Percentiles rank a stretch among this genome's conserved stretches.
These are phyloP conservation scores for Anseranas semipalmata DNA, from an alignment of 2,113 vertebrate genomes.

Conservation along the genomic window DNA sequence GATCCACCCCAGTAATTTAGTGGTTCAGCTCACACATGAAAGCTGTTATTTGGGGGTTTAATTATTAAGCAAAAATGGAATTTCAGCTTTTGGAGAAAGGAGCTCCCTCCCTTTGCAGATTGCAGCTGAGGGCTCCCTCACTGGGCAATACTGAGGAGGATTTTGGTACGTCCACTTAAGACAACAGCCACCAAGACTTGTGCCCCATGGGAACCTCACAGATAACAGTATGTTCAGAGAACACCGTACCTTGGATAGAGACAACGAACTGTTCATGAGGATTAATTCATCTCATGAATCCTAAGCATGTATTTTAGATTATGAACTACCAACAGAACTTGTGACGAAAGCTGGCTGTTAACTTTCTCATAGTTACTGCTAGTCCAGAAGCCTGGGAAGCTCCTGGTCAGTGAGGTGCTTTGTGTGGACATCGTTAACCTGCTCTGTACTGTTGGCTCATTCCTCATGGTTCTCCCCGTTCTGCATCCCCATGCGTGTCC, in stretches of 20 bases:
- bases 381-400: neutral
- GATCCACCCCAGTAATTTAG: constrained; percentile 19
- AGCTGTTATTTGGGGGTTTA: constrained; percentile 33
- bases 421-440: neutral
- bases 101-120: neutral
- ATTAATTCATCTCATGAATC: neutral
- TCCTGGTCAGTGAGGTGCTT: neutral
- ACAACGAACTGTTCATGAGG: neutral
- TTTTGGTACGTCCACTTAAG: neutral
- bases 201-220: neutral
- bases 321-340: neutral
- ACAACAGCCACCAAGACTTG: neutral
- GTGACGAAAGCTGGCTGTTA: neutral
- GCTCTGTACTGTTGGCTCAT: neutral
- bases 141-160: neutral
- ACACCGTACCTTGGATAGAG: neutral
- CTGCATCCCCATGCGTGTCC: neutral
- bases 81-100: neutral
- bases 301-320: neutral
- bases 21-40: constrained; percentile 27
- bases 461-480: neutral
- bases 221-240: neutral
- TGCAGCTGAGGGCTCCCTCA: neutral
- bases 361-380: neutral
- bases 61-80: constrained; percentile 47